Evolutionary conservation across 2,797 vertebrate species (phyloP).

Genomic region (Trematomus bernacchii): DNA sequence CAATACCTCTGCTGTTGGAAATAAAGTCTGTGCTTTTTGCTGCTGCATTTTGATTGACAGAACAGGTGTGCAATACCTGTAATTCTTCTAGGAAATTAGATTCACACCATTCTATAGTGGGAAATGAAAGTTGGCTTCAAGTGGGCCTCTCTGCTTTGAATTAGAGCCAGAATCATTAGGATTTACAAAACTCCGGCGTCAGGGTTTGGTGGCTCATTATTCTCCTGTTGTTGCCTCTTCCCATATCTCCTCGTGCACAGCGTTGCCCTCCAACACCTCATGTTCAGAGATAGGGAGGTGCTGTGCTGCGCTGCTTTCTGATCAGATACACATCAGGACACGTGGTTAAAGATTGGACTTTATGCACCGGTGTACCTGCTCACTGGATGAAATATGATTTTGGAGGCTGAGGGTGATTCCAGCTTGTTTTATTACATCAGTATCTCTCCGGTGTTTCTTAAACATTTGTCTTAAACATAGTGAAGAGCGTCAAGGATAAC

Average conservation of each 20-base stretch:
- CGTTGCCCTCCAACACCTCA: slow-evolving; percentile 64
- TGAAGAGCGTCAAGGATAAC: slow-evolving; percentile 17
- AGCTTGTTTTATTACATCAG: slow-evolving; percentile 61
- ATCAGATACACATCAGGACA: slow-evolving; percentile 67
- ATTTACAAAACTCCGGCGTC: slow-evolving; percentile 69
- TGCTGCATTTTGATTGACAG: slow-evolving; percentile 51
- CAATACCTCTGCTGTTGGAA: slow-evolving; percentile 1
- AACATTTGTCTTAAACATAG: slow-evolving; percentile 39
- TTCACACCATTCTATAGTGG: slow-evolving; percentile 72
- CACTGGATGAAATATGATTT: slow-evolving; percentile 60
- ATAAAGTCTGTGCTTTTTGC: slow-evolving; percentile 26
- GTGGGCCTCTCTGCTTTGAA: slow-evolving; percentile 68
- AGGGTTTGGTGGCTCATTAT: slow-evolving; percentile 73
- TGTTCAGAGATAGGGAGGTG: slow-evolving; percentile 70
- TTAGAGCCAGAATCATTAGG: slow-evolving; percentile 76
- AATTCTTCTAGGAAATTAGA: slow-evolving; percentile 73
- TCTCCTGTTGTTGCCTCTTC: slow-evolving; percentile 58
- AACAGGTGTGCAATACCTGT: slow-evolving; percentile 55
- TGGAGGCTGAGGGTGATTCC: slow-evolving; percentile 34
- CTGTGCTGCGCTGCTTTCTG: slow-evolving; percentile 37
- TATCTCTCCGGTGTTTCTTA: slow-evolving; percentile 48
- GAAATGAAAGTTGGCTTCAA: slow-evolving; percentile 76
- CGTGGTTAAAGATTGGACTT: slow-evolving; percentile 51
- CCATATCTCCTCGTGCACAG: slow-evolving; percentile 65
- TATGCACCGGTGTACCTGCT: slow-evolving; percentile 37